Percentiles rank a stretch among this genome's conserved stretches.
Conservation (phyloP, 2,113 vertebrate genomes). For the Panurus biarmicus region DNA sequence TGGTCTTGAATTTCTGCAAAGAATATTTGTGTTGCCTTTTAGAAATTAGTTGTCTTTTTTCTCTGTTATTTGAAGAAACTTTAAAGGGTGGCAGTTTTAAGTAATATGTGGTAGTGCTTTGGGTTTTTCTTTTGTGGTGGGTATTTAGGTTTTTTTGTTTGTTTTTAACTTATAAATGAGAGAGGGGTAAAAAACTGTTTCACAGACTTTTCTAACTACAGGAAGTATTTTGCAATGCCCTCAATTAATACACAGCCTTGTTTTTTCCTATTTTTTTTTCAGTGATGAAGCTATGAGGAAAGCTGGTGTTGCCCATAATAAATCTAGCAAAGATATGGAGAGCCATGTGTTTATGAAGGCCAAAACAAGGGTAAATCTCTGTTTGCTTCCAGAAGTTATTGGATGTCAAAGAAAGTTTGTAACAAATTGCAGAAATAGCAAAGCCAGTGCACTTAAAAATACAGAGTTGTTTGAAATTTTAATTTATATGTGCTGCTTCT, state of each 20-base stretch:
- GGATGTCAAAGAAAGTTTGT: neutral
- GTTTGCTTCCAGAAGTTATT: neutral
- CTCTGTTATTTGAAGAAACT: neutral
- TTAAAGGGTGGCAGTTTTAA: neutral
- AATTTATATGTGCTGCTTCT: neutral
- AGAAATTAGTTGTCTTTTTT: neutral
- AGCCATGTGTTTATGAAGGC: conserved; percentile 95
- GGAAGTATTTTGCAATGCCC: neutral
- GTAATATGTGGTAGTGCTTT: neutral
- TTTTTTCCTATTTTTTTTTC: conserved; percentile 17
- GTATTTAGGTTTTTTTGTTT: neutral
- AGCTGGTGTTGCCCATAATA: conserved; percentile 89
- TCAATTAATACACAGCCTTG: neutral
- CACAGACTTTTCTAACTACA: neutral
- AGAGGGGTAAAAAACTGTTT: neutral
- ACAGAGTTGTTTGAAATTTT: neutral
- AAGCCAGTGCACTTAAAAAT: neutral
- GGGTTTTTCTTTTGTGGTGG: neutral
- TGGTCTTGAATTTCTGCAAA: neutral
- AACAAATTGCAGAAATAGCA: neutral
- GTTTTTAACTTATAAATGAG: neutral
- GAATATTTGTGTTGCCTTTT: neutral
- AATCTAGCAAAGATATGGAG: conserved; percentile 96
- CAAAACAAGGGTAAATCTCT: conserved; percentile 86
- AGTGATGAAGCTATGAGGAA: conserved; percentile 97